These are phyloP conservation scores for Beaufortia kweichowensis DNA, from an alignment of 2,113 vertebrate species.

Conservation along the genomic window DNA sequence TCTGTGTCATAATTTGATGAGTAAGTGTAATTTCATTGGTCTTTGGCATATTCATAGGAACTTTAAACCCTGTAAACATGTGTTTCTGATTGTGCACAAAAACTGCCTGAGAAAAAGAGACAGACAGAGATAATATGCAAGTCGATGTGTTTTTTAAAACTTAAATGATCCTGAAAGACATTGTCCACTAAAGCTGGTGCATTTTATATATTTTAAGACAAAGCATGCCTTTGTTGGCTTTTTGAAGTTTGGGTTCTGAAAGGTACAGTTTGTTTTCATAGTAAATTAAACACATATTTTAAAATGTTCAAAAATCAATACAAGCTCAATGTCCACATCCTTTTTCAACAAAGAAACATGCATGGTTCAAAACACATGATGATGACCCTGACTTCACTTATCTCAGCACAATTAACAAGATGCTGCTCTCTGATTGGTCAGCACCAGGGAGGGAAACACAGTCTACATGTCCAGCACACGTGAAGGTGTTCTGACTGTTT, in stretches of 20 bases:
- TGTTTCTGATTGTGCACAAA: neutral
- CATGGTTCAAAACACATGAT: conserved; percentile 19
- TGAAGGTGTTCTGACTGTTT: neutral
- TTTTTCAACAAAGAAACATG: conserved; percentile 2
- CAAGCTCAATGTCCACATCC: conserved; percentile 5
- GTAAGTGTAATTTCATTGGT: conserved; percentile 1
- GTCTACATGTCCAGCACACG: neutral
- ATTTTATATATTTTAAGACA: too few species aligned
- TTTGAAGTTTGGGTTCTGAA: too few species aligned
- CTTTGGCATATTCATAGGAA: neutral
- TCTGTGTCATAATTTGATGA: conserved; percentile 25
- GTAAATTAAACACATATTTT: neutral
- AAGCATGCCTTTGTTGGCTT: too few species aligned
- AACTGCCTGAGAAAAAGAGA: too few species aligned
- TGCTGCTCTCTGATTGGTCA: conserved; percentile 14
- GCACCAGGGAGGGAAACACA: neutral
- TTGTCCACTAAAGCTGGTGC: too few species aligned
- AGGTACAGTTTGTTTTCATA: neutral
- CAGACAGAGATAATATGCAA: too few species aligned
- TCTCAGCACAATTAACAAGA: conserved; percentile 17
- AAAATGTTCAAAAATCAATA: neutral
- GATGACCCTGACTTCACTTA: conserved; percentile 31
- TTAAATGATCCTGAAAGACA: too few species aligned
- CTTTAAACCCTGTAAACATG: neutral
- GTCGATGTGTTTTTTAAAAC: too few species aligned